Percentiles rank a stretch among this genome's conserved stretches.
Conservation (phyloP, 2,797 vertebrate species). For the Alauda arvensis region DNA sequence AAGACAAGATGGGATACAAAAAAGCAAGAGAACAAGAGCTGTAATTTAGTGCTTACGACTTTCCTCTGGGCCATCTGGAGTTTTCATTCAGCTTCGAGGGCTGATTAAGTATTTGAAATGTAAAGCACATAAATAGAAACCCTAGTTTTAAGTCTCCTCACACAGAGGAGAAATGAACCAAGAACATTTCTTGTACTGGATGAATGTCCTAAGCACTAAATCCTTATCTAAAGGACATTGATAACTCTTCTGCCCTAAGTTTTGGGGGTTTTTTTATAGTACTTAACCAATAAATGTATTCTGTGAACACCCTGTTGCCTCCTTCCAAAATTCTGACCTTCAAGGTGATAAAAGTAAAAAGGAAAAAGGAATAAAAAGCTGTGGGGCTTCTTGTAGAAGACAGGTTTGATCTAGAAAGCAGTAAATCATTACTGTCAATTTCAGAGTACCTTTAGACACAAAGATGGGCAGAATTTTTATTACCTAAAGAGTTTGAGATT, state of each 20-base stretch:
- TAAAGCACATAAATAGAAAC: conserved; percentile 22
- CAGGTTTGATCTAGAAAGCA: neutral
- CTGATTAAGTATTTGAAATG: conserved; percentile 29
- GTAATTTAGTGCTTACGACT: neutral
- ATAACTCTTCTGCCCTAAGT: neutral
- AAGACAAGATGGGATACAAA: neutral
- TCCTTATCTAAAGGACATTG: neutral
- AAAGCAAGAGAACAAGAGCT: neutral
- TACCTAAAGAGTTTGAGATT: neutral
- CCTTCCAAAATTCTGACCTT: neutral
- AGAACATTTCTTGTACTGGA: neutral
- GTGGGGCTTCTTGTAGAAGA: neutral
- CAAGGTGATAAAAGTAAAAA: neutral
- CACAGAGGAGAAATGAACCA: neutral
- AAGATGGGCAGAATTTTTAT: neutral
- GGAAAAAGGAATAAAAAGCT: neutral
- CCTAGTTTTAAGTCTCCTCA: conserved; percentile 1
- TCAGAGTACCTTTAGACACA: neutral
- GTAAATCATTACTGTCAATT: neutral
- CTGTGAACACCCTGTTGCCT: neutral
- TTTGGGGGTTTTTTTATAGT: neutral
- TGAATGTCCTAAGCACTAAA: neutral
- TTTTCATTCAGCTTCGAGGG: neutral
- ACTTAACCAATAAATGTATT: neutral
- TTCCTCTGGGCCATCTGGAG: conserved; percentile 20